A percentile compares a stretch with the other conserved stretches of the same genome.
Evolutionary conservation across 2,113 vertebrate genomes (phyloP).

Genomic region (Larimichthys crocea): DNA sequence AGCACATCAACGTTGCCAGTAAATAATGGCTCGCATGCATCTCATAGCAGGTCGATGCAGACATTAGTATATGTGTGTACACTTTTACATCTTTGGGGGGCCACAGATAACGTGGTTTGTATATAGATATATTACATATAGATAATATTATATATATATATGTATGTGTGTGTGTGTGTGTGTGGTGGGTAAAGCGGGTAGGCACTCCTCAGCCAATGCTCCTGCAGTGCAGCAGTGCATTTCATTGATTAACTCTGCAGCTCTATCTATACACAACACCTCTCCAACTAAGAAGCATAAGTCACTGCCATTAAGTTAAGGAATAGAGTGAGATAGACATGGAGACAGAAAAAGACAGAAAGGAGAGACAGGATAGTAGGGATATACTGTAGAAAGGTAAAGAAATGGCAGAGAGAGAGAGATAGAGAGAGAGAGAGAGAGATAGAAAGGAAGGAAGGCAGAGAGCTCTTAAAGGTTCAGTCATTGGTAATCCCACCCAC

Average conservation of each 20-base stretch:
- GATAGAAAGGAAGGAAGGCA: constrained; percentile 1
- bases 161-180: constrained; percentile 39
- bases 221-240: constrained; percentile 69
- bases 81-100: constrained; percentile 22
- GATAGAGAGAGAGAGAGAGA: constrained; percentile 1
- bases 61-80: constrained; percentile 2
- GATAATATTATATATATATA: too few relatives aligned
- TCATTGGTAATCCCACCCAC: constrained; percentile 54
- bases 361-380: neutral
- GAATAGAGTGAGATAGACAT: constrained; percentile 27
- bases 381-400: neutral
- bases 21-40: constrained; percentile 12
- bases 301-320: constrained; percentile 61
- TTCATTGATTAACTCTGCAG: constrained; percentile 76
- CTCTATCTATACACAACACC: constrained; percentile 53
- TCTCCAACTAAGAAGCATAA: constrained; percentile 57
- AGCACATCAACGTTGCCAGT: neutral
- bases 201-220: constrained; percentile 42
- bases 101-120: neutral
- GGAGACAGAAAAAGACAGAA: constrained; percentile 1
- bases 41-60: constrained; percentile 9
- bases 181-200: neutral
- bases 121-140: neutral
- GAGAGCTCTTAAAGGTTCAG: constrained; percentile 54
- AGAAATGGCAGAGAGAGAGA: constrained; percentile 23